These are phyloP conservation scores for Alcedo quadribrachys DNA, from an alignment of 2,797 vertebrate genomes.

Conservation along the genomic window DNA sequence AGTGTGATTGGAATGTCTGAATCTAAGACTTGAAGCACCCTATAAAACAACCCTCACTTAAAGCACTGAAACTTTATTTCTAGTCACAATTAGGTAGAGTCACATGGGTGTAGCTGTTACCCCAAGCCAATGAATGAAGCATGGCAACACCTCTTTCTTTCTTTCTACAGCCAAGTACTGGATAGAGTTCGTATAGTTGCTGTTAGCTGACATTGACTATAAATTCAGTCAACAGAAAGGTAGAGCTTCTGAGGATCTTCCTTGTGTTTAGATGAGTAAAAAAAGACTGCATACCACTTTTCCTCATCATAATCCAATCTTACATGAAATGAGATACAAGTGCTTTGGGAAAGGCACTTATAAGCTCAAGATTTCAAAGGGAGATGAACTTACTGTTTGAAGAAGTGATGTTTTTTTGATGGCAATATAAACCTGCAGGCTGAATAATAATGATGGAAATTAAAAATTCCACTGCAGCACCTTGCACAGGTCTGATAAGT, in stretches of 20 bases:
- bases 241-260: background rate
- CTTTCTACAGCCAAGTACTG: background rate
- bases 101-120: background rate
- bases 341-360: background rate
- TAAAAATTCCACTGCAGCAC: background rate
- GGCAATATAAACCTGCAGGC: background rate
- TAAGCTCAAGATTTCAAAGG: background rate
- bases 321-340: background rate
- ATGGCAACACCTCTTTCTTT: background rate
- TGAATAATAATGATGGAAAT: background rate
- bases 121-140: background rate
- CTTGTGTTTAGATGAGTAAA: background rate
- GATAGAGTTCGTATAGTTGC: background rate
- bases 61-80: background rate
- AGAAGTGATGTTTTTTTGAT: background rate
- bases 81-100: background rate
- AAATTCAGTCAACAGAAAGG: background rate
- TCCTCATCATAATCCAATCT: background rate
- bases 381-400: background rate
- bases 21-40: background rate
- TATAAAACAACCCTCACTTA: background rate
- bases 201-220: background rate
- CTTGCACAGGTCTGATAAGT: background rate
- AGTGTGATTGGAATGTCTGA: background rate
- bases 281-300: background rate